A percentile compares a stretch with the other conserved stretches of the same genome.
phyloP scores from a whole-genome alignment of 2,888 invertebrate genomes.

The Polydrusus cervinus region DNA sequence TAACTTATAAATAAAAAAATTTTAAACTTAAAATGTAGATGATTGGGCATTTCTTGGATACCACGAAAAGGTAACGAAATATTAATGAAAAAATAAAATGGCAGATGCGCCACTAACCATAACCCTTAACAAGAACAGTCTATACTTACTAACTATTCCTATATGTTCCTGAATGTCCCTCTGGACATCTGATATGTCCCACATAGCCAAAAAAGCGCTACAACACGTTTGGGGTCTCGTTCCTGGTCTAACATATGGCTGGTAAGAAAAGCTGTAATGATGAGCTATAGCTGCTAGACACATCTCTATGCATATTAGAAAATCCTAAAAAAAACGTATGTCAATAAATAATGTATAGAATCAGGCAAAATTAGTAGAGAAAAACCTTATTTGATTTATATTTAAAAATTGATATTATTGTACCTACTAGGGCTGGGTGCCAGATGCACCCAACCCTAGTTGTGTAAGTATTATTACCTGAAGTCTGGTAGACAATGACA shows the following conservation, averaged over 20 bases:
- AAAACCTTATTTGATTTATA: too few species aligned
- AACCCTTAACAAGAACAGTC: too few species aligned
- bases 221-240: conserved; percentile 75
- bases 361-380: too few species aligned
- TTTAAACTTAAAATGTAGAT: too few species aligned
- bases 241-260: conserved; percentile 80
- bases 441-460: too few species aligned
- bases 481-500: conserved; percentile 71
- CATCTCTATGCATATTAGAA: conserved; percentile 98
- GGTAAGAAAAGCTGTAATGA: conserved; percentile 96
- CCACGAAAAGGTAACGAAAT: too few species aligned
- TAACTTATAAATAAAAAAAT: too few species aligned
- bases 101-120: too few species aligned
- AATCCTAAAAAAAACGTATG: conserved; percentile 79
- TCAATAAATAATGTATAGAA: conserved; percentile 13
- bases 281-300: conserved; percentile 96
- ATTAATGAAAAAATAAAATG: too few species aligned
- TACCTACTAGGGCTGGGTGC: too few species aligned
- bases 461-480: conserved; percentile 74
- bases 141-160: conserved; percentile 85
- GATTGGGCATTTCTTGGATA: too few species aligned
- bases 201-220: conserved; percentile 91
- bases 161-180: conserved; percentile 95
- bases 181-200: conserved; percentile 97
- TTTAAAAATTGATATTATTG: too few species aligned